Evolutionary conservation across 2,888 invertebrate species (phyloP).

Genomic region (Frankliniella intonsa): DNA sequence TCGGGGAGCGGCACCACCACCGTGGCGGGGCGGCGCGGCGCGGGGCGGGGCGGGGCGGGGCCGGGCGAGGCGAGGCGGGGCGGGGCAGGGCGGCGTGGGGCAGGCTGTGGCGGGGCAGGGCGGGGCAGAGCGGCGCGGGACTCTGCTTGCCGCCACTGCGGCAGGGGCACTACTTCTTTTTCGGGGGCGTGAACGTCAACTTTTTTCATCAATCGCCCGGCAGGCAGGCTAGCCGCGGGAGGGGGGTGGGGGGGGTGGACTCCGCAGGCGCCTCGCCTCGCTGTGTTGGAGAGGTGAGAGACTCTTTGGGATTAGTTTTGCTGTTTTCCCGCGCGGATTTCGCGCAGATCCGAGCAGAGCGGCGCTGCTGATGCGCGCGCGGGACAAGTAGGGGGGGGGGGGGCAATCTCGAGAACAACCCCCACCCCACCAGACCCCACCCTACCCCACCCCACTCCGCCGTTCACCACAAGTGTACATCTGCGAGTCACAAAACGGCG

Average conservation of each 20-base stretch:
- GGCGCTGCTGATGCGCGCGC: too few relatives aligned
- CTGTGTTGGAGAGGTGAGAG: neutral
- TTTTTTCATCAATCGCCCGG: slow-evolving; percentile 21
- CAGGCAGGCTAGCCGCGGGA: neutral
- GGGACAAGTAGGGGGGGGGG: too few relatives aligned
- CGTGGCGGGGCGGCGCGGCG: neutral
- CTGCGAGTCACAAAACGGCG: too few relatives aligned
- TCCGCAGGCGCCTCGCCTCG: neutral
- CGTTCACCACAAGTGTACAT: too few relatives aligned
- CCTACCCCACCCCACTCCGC: too few relatives aligned
- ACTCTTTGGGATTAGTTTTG: slow-evolving; percentile 6
- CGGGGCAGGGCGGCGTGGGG: neutral
- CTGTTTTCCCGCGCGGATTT: neutral
- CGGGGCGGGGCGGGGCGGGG: neutral
- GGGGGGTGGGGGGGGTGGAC: neutral
- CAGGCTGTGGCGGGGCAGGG: neutral
- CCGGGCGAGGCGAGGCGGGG: neutral
- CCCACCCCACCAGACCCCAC: too few relatives aligned
- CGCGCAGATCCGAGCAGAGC: too few relatives aligned
- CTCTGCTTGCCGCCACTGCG: neutral
- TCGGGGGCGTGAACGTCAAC: slow-evolving; percentile 10
- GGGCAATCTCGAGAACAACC: too few relatives aligned
- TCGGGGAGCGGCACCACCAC: neutral
- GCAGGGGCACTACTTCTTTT: neutral
- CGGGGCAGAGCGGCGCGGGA: neutral